A percentile compares a stretch with the other conserved stretches of the same genome.
These are phyloP conservation scores for Orchestia grillus DNA, from an alignment of 1,140 invertebrate genomes.

Conservation along the genomic window DNA sequence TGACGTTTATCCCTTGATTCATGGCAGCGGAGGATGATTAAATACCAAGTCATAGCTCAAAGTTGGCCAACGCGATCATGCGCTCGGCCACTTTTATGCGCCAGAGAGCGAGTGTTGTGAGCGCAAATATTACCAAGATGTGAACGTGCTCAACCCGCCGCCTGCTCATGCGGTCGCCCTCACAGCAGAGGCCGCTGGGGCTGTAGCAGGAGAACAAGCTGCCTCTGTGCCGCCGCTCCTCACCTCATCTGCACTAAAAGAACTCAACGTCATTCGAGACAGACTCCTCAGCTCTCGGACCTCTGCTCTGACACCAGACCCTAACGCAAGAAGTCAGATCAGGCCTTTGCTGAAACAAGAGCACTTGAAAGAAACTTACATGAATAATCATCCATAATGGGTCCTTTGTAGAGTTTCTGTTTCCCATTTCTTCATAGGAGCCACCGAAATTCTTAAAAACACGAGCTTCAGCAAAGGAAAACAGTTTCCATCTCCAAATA, in stretches of 20 bases:
- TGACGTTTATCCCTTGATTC: constrained; percentile 41
- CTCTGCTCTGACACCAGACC: background rate
- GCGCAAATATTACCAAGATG: background rate
- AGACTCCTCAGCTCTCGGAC: background rate
- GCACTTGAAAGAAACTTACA: background rate
- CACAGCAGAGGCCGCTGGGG: background rate
- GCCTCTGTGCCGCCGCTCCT: background rate
- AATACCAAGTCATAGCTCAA: background rate
- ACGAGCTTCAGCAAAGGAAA: background rate
- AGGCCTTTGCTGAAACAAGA: background rate
- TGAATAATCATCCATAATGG: background rate
- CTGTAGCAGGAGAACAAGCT: constrained; percentile 4
- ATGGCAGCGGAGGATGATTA: constrained; percentile 1
- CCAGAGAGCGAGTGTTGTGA: background rate
- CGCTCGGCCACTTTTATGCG: background rate
- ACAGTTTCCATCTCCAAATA: background rate
- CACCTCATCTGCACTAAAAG: constrained; percentile 5
- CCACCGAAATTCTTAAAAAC: background rate
- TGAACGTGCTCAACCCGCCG: background rate
- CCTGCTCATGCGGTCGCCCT: background rate
- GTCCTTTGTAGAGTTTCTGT: background rate
- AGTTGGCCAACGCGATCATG: constrained; percentile 10
- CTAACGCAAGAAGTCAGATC: background rate
- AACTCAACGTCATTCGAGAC: constrained; percentile 31
- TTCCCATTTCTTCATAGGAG: background rate